phyloP scores from a whole-genome alignment of 2,888 invertebrate species.

The Odiellus spinosus region DNA sequence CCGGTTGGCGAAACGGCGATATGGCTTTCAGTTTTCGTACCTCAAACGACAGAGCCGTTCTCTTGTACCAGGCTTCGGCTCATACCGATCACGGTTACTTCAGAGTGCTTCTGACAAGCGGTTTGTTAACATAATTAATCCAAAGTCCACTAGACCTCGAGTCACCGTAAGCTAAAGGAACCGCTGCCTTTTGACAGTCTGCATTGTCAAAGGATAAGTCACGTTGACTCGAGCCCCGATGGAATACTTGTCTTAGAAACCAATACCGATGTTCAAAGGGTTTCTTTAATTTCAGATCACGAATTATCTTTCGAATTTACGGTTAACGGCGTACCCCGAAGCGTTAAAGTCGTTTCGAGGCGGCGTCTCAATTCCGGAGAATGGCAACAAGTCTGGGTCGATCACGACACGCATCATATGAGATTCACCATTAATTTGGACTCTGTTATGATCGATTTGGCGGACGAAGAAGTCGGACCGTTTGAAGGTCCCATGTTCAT shows the following conservation, averaged over 20 bases:
- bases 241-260: background rate
- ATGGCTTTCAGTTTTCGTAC: conserved; percentile 84
- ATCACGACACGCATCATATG: conserved; percentile 84
- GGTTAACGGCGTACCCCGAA: conserved; percentile 61
- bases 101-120: conserved; percentile 71
- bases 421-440: conserved; percentile 82
- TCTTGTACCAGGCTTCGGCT: conserved; percentile 78
- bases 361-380: conserved; percentile 74
- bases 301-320: conserved; percentile 79
- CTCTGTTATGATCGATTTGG: conserved; percentile 68
- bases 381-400: conserved; percentile 93
- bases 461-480: conserved; percentile 76
- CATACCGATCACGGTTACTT: conserved; percentile 76
- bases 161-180: too few species aligned
- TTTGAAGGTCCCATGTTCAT: conserved; percentile 80
- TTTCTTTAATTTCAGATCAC: conserved; percentile 42
- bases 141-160: too few species aligned
- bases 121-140: conserved; percentile 18
- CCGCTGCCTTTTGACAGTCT: too few species aligned
- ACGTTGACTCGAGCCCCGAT: background rate
- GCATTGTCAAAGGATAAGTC: too few species aligned
- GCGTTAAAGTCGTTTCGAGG: conserved; percentile 63
- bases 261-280: background rate
- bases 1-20: conserved; percentile 82
- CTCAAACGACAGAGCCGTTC: conserved; percentile 71